Percentiles rank a stretch among this genome's conserved stretches.
Conservation (phyloP, 2,888 invertebrate species). For the Erebia ligea region DNA sequence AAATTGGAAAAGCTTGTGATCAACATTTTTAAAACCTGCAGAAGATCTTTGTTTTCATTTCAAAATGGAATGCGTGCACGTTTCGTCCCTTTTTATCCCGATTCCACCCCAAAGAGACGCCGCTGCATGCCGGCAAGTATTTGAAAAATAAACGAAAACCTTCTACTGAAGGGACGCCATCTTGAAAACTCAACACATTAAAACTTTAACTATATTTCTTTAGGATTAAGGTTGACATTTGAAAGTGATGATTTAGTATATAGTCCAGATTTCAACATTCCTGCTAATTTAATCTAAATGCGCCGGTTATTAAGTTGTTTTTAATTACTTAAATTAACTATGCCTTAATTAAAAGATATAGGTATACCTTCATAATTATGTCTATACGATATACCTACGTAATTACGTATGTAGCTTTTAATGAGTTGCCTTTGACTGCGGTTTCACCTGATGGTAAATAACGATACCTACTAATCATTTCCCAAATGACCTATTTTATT, state of each 20-base stretch:
- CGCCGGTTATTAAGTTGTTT: constrained; percentile 47
- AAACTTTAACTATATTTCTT: constrained; percentile 41
- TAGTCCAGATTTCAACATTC: constrained; percentile 42
- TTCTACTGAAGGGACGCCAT: constrained; percentile 58
- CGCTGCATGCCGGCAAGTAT: constrained; percentile 58
- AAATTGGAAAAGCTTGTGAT: background rate
- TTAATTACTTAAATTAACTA: constrained; percentile 4
- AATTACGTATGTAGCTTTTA: background rate
- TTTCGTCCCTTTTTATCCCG: constrained; percentile 42
- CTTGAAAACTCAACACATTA: constrained; percentile 50
- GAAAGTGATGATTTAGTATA: constrained; percentile 30
- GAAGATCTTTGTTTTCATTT: constrained; percentile 26
- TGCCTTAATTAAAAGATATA: constrained; percentile 3
- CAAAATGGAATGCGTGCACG: constrained; percentile 23
- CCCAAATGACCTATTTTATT: no score
- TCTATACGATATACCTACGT: background rate
- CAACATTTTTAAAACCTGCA: constrained; percentile 13
- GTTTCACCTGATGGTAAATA: no score
- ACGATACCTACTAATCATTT: no score
- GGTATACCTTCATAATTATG: background rate
- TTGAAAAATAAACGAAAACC: constrained; percentile 71
- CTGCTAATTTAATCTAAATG: constrained; percentile 57
- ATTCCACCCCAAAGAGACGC: constrained; percentile 58
- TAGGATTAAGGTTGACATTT: constrained; percentile 40
- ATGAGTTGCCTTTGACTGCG: background rate